These are phyloP conservation scores for Chromobotia macracanthus DNA, from an alignment of 2,797 vertebrate species.

Conservation along the genomic window DNA sequence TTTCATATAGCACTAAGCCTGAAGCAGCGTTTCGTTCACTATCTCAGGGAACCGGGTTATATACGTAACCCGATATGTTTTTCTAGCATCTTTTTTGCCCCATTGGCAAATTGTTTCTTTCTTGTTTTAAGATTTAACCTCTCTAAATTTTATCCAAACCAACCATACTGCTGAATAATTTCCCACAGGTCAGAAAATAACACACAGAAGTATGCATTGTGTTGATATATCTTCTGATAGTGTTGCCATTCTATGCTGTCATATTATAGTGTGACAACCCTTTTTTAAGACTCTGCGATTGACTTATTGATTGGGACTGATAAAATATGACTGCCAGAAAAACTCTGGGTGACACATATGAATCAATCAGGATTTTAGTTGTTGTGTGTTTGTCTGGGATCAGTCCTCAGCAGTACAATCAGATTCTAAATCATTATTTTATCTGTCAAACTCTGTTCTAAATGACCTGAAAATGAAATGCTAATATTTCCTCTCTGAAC, in stretches of 20 bases:
- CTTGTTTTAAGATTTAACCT: too few relatives aligned
- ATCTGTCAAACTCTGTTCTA: background rate
- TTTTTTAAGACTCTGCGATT: slow-evolving; percentile 23
- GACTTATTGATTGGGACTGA: slow-evolving; percentile 24
- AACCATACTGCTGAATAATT: slow-evolving; percentile 6
- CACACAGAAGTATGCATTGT: background rate
- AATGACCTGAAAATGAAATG: background rate
- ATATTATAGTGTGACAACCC: background rate
- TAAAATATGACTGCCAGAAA: background rate
- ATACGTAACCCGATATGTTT: too few relatives aligned
- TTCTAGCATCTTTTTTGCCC: too few relatives aligned
- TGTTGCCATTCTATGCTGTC: background rate
- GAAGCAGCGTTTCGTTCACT: too few relatives aligned
- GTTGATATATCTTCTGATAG: background rate
- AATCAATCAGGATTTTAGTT: background rate
- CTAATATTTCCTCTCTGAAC: slow-evolving; percentile 14
- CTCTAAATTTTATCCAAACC: background rate
- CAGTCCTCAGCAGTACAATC: background rate
- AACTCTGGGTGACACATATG: slow-evolving; percentile 1
- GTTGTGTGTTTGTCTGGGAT: background rate
- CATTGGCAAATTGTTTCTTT: too few relatives aligned
- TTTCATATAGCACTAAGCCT: too few relatives aligned
- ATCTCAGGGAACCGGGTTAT: too few relatives aligned
- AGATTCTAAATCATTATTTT: background rate
- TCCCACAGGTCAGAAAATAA: background rate